phyloP scores from a whole-genome alignment of 2,797 vertebrate genomes.

The Artibeus jamaicensis region DNA sequence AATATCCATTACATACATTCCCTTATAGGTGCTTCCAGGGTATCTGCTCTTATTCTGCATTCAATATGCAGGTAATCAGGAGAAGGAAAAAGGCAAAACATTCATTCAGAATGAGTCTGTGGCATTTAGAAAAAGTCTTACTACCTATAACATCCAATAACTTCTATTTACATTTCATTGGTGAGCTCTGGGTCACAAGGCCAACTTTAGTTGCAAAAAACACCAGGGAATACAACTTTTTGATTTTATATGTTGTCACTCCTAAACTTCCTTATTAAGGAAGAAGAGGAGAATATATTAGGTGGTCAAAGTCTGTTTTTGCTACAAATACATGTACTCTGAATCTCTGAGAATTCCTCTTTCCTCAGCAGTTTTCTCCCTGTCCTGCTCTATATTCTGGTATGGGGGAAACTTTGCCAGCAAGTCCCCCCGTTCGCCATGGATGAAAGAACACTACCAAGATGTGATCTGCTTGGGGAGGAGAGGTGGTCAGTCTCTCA shows the following conservation, averaged over 20 bases:
- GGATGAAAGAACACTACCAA: too few species aligned
- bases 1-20: not conserved
- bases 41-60: not conserved
- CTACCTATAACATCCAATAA: not conserved
- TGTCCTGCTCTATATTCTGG: not conserved
- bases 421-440: too few species aligned
- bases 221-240: not conserved
- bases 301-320: not conserved
- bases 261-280: not conserved
- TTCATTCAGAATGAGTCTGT: not conserved
- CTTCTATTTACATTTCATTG: not conserved
- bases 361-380: not conserved
- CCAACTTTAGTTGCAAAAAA: not conserved
- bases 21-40: not conserved
- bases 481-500: too few species aligned
- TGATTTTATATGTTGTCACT: accelerated
- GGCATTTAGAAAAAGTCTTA: not conserved
- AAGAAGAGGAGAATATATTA: not conserved
- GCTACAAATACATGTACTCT: not conserved
- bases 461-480: too few species aligned
- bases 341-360: not conserved
- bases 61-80: not conserved
- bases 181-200: not conserved
- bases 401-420: too few species aligned
- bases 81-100: not conserved